phyloP scores from a whole-genome alignment of 2,888 invertebrate species.

The Camponotus fellah region DNA sequence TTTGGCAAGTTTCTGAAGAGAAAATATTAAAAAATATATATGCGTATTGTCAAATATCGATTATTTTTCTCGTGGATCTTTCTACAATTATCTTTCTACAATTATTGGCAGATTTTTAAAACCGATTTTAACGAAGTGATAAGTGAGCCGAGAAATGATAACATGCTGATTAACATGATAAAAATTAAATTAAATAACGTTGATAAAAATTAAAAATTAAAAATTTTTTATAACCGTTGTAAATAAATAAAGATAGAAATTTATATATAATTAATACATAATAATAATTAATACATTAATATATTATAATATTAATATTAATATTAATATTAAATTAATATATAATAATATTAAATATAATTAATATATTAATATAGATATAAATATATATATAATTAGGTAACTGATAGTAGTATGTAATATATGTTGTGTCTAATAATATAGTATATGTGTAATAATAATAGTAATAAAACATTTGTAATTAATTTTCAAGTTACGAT shows the following conservation, averaged over 20 bases:
- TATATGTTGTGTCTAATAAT: not conserved
- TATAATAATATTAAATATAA: too few relatives aligned
- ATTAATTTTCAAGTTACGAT: not conserved
- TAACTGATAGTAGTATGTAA: not conserved
- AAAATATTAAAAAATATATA: conserved; percentile 12
- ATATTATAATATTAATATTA: too few relatives aligned
- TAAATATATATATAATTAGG: too few relatives aligned
- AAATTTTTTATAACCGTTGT: not conserved
- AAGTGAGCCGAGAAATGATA: not conserved
- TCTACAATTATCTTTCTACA: not conserved
- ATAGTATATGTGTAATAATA: conserved; percentile 6
- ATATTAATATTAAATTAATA: too few relatives aligned
- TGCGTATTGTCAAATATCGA: not conserved
- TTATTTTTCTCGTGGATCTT: not conserved
- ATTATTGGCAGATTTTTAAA: not conserved
- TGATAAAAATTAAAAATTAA: conserved; percentile 2
- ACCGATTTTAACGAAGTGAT: not conserved
- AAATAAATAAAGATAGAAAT: not conserved
- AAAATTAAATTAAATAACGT: not conserved
- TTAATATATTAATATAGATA: too few relatives aligned
- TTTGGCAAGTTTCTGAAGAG: conserved; percentile 21
- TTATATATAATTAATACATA: too few relatives aligned
- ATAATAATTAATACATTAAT: too few relatives aligned
- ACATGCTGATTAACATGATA: not conserved
- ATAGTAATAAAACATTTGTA: not conserved